These are phyloP conservation scores for Amblyteles armatorius DNA, from an alignment of 2,888 invertebrate genomes.

Conservation along the genomic window DNA sequence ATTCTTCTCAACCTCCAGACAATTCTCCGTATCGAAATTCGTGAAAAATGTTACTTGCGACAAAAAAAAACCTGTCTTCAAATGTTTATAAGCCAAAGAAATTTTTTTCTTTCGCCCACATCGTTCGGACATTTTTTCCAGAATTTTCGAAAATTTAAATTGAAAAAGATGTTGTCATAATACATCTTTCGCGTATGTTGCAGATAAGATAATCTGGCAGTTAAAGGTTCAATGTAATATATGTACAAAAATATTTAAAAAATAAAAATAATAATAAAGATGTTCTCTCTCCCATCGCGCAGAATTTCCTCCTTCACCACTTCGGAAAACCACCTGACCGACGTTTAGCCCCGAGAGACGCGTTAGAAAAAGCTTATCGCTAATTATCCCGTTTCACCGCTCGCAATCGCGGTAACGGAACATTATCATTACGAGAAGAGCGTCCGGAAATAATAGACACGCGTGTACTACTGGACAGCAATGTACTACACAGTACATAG, in stretches of 20 bases:
- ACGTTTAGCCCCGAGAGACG: constrained; percentile 32
- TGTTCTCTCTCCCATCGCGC: constrained; percentile 32
- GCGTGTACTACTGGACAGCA: constrained; percentile 26
- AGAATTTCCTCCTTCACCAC: neutral
- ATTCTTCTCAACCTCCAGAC: too few species aligned
- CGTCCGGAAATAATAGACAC: constrained; percentile 74
- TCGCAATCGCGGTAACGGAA: constrained; percentile 68
- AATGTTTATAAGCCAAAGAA: too few species aligned
- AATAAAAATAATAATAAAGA: neutral
- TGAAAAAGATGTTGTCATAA: too few species aligned
- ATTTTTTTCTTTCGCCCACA: too few species aligned
- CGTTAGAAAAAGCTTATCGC: constrained; percentile 49
- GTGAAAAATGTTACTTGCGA: too few species aligned
- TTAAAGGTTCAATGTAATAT: too few species aligned
- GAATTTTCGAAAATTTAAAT: too few species aligned
- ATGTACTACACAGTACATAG: constrained; percentile 20
- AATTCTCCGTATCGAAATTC: too few species aligned
- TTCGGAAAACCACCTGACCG: constrained; percentile 28
- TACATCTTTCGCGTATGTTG: too few species aligned
- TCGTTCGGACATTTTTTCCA: too few species aligned
- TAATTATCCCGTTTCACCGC: constrained; percentile 68
- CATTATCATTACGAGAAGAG: constrained; percentile 66
- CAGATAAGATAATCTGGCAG: too few species aligned
- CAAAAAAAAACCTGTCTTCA: neutral
- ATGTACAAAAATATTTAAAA: too few species aligned